Conservation (phyloP, 2,888 invertebrate genomes). For the Lasioglossum malachurum region DNA sequence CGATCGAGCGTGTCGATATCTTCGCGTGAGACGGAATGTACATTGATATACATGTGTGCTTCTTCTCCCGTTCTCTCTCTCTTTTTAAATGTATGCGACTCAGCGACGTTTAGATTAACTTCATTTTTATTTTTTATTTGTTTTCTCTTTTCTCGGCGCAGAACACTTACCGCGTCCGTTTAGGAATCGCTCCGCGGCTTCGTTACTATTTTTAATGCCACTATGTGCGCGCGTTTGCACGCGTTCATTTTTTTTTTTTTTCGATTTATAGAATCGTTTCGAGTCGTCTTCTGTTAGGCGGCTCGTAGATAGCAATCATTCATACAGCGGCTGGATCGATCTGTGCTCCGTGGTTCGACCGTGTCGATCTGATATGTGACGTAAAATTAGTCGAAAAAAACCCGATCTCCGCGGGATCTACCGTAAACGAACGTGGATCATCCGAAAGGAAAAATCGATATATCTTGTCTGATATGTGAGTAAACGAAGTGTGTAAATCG, state of each 20-base stretch:
- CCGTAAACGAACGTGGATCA: not conserved
- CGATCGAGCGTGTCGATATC: conserved; percentile 38
- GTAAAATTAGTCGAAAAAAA: conserved; percentile 13
- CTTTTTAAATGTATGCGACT: not conserved
- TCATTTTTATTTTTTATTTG: not conserved
- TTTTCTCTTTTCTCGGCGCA: not conserved
- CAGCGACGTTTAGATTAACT: not conserved
- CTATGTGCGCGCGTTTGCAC: not conserved
- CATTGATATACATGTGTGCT: not conserved
- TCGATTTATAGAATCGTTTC: not conserved
- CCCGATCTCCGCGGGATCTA: not conserved
- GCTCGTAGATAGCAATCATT: not conserved
- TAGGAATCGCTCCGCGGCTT: conserved; percentile 13
- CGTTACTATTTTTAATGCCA: conserved; percentile 23
- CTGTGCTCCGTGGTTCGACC: not conserved
- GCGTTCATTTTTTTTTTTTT: not conserved
- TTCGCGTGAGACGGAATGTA: conserved; percentile 33
- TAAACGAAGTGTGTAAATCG: conserved; percentile 17
- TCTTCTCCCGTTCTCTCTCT: not conserved
- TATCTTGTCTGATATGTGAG: conserved; percentile 45
- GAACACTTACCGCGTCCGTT: not conserved
- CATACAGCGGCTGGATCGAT: conserved; percentile 1
- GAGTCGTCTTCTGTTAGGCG: not conserved
- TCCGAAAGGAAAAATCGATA: conserved; percentile 33
- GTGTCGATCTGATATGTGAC: conserved; percentile 45